phyloP scores from a whole-genome alignment of 2,797 vertebrate species.

The Sebastes glaucus region DNA sequence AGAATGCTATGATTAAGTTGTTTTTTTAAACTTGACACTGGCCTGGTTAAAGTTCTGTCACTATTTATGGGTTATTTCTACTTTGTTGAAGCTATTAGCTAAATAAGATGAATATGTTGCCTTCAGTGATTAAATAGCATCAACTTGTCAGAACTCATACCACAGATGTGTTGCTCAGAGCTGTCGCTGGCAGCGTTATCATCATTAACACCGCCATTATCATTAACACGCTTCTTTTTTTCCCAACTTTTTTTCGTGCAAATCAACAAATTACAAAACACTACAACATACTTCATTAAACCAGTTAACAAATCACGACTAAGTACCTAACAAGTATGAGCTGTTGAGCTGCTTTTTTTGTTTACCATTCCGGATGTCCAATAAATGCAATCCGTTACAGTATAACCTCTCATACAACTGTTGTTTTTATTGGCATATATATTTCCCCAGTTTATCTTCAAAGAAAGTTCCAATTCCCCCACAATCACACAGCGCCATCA shows the following conservation, averaged over 20 bases:
- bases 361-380: neutral
- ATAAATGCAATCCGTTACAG: neutral
- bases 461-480: neutral
- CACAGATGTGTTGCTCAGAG: conserved; percentile 50
- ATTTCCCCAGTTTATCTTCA: neutral
- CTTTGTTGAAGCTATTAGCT: neutral
- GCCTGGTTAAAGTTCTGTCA: neutral
- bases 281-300: conserved; percentile 54
- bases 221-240: conserved; percentile 36
- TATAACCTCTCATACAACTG: neutral
- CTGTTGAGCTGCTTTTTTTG: conserved; percentile 9
- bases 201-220: conserved; percentile 58
- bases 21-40: neutral
- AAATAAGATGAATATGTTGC: conserved; percentile 13
- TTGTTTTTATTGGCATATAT: neutral
- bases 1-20: neutral
- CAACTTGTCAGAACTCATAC: conserved; percentile 3
- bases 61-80: neutral
- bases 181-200: conserved; percentile 15
- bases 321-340: conserved; percentile 39
- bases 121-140: conserved; percentile 9
- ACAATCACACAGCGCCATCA: neutral
- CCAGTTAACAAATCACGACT: conserved; percentile 62
- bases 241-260: conserved; percentile 12
- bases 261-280: conserved; percentile 59